phyloP scores from a whole-genome alignment of 2,113 vertebrate species.

The Otis tarda region DNA sequence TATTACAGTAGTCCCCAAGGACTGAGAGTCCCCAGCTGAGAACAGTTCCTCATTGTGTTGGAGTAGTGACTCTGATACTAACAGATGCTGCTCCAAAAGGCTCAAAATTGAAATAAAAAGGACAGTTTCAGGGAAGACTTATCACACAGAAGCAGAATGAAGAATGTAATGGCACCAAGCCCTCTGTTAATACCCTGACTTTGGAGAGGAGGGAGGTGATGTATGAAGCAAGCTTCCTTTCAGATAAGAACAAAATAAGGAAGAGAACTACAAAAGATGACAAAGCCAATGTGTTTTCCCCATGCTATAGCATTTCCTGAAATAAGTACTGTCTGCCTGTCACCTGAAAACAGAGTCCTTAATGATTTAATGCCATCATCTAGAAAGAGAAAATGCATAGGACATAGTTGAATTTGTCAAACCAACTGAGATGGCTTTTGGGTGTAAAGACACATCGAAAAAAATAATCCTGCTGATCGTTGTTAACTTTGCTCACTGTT shows the following conservation, averaged over 20 bases:
- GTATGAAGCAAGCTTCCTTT: constrained; percentile 27
- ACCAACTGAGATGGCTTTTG: not conserved
- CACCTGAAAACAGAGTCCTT: not conserved
- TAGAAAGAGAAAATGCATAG: not conserved
- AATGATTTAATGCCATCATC: constrained; percentile 17
- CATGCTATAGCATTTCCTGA: constrained; percentile 35
- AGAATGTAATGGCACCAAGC: constrained; percentile 31
- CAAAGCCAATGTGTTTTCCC: constrained; percentile 23
- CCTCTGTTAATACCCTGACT: constrained; percentile 5
- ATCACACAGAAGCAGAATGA: constrained; percentile 7
- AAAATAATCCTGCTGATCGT: not conserved
- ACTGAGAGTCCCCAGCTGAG: constrained; percentile 60
- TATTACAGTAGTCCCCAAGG: constrained; percentile 48
- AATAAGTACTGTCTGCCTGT: constrained; percentile 27
- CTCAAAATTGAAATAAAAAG: constrained; percentile 38
- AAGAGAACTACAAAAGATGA: constrained; percentile 49
- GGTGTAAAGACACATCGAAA: not conserved
- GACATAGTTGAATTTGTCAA: not conserved
- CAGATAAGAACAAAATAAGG: constrained; percentile 41
- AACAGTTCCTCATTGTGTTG: constrained; percentile 54
- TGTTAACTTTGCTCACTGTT: not conserved
- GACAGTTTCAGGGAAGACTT: not conserved
- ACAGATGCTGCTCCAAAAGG: constrained; percentile 54
- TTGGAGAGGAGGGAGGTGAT: constrained; percentile 24
- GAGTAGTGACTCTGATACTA: constrained; percentile 55